Base-by-base conservation (phyloP, 35 echinoderm and acorn worm species). In the Apostichopus japonicus region DNA sequence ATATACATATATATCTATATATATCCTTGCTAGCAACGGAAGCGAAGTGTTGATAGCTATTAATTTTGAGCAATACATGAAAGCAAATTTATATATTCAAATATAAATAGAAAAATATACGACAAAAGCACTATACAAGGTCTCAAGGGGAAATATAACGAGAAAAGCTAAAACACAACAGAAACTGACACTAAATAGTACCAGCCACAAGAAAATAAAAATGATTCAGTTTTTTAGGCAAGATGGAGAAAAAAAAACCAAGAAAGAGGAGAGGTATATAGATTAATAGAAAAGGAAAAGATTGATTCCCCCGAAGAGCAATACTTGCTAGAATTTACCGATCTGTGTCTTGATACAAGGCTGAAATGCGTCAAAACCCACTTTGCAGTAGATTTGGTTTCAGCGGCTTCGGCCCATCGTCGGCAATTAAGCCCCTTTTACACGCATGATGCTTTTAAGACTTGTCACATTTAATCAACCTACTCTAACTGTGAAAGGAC, bases 311-410 rank as follows among this genome's bases (percentile, higher is more conserved):
- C 90, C 76, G 75, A 78, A 91, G 90, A 67, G 72, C 90, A 91
- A 91, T 91, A 77, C 77, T 91, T 56, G 90, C 90, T 91, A 91
- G 90, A 91, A 91, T 91, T 91, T 91, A 91, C 90, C 90, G 90
- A 56, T 91, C 90, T 91, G 44, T 91, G 90, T 58, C 58, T 91
- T 91, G 90, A 91, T 91, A 91, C 90, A 91, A 89, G 90, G 54
- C 90, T 67, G 51, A 67, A 91, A 91, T 91, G 90, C 90, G 90
- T 91, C 90, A 91, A 91, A 91, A 51, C n/a, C 76, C 90, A 91
- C 90, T 91, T 91, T 91, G 73, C 72, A 72, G 72, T 77, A 91
- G 90, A 91, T 91, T 91, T 91, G 72, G 90, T 91, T 91, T 91
- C 90, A 91, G 90, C 77, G 71, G 13, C 19, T 10, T 79, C 17